Evolutionary conservation across 2,113 vertebrate genomes (phyloP), one percentile per base, ranked within the genome.

Genomic region (Noctilio leporinus): DNA sequence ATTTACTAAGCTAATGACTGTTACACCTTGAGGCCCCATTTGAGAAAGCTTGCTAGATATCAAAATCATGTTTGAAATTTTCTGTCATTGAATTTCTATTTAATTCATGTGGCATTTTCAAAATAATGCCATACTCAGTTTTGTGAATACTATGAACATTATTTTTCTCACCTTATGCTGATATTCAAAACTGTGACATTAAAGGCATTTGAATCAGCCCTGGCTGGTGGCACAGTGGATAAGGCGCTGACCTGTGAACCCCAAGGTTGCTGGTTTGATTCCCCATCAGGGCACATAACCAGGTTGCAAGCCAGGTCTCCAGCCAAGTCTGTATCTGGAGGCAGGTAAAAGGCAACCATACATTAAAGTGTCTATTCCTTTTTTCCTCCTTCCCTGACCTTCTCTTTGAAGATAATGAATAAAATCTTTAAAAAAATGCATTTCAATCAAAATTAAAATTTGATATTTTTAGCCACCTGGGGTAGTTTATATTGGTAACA

Each of bases 401-500:
- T n/a, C n/a, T n/a, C n/a, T n/a, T n/a, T n/a, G n/a, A n/a, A n/a
- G n/a, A n/a, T n/a, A n/a, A n/a, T n/a, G n/a, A n/a, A n/a, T n/a
- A n/a, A n/a, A n/a, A n/a, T n/a, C n/a, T n/a, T n/a, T n/a, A n/a
- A n/a, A n/a, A n/a, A 28, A 49, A 78, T 5, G 2, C 9, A 49
- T 70, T 91, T 91, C 16, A 0, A 0, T 69, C 45, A 96, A 96
- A 97, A 92, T 92, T 93, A 49, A 69, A 10, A 59, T 12, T 89
- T 49, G 33, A 89, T 84, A 0, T 89, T 94, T 95, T 97, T 83
- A 94, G 38, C 28, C 75, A 80, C 10, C 35, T 62, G 70, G 49
- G 20, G 0, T 69, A 24, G 20, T 19, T 95, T 93, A n/a, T 14
- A 90, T 85, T 83, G n/a, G 51, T 80, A 96, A 65, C 82, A 49